phyloP scores from a whole-genome alignment of 2,113 vertebrate genomes.

The Panurus biarmicus region DNA sequence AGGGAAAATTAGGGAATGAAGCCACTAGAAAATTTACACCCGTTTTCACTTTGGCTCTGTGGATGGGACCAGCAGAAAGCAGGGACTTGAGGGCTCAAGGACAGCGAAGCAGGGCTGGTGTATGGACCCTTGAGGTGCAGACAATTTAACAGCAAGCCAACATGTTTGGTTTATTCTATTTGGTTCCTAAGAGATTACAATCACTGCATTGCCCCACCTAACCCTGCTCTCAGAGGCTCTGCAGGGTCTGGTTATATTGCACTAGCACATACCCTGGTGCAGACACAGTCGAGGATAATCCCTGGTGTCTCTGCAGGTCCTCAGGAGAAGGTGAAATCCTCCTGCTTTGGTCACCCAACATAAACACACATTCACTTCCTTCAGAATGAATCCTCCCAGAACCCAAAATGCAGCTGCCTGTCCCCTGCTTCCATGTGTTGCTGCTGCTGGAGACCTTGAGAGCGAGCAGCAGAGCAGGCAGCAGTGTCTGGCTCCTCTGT shows the following conservation, averaged over 20 bases:
- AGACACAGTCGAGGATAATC: background rate
- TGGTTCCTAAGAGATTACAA: background rate
- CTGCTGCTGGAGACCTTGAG: background rate
- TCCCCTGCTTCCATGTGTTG: fast-evolving
- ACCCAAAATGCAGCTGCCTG: background rate
- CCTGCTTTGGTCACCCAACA: background rate
- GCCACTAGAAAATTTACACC: background rate
- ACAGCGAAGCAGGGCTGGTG: fast-evolving
- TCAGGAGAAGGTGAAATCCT: background rate
- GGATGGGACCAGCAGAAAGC: background rate
- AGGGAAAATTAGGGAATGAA: background rate
- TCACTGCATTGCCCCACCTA: background rate
- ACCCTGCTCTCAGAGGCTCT: background rate
- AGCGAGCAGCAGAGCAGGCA: fast-evolving
- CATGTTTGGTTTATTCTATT: conserved; percentile 16
- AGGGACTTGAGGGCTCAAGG: fast-evolving
- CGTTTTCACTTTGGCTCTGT: background rate
- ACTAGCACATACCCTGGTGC: background rate
- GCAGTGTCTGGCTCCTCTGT: fast-evolving
- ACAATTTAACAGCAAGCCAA: background rate
- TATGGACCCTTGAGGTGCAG: background rate
- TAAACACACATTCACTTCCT: background rate
- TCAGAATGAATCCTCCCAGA: background rate
- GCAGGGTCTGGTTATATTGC: background rate
- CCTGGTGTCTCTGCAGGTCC: background rate